phyloP scores from a whole-genome alignment of 2,797 vertebrate species.

The Tapirus indicus region DNA sequence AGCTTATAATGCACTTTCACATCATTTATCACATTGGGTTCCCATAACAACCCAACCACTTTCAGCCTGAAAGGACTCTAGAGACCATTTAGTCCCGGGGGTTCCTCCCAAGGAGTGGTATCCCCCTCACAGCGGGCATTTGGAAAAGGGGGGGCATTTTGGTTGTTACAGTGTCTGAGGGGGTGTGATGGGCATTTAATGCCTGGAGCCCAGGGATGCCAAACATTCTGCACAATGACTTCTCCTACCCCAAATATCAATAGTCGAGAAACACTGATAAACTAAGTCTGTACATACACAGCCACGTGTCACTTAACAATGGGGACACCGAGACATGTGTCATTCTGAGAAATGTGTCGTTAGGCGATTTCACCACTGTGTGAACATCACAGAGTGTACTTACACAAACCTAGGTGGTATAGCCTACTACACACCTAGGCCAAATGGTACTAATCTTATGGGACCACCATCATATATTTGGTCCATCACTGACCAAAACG shows the following conservation, averaged over 20 bases:
- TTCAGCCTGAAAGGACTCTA: background rate
- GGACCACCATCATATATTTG: too few relatives aligned
- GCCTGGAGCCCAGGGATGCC: background rate
- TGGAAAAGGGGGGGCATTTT: background rate
- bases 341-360: too few relatives aligned
- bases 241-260: background rate
- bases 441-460: too few relatives aligned
- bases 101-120: too few relatives aligned
- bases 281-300: background rate
- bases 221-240: background rate
- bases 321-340: too few relatives aligned
- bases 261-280: background rate
- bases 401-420: too few relatives aligned
- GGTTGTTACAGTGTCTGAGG: background rate
- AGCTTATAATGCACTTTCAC: background rate
- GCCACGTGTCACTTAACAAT: too few relatives aligned
- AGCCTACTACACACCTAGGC: too few relatives aligned
- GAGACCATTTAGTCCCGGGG: background rate
- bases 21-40: background rate
- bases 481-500: too few relatives aligned
- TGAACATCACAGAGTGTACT: too few relatives aligned
- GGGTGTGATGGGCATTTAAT: background rate
- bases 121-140: background rate
- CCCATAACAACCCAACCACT: conserved; percentile 50
- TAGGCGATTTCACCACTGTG: too few relatives aligned